phyloP scores from a whole-genome alignment of 2,797 vertebrate species.

The Falco cherrug region DNA sequence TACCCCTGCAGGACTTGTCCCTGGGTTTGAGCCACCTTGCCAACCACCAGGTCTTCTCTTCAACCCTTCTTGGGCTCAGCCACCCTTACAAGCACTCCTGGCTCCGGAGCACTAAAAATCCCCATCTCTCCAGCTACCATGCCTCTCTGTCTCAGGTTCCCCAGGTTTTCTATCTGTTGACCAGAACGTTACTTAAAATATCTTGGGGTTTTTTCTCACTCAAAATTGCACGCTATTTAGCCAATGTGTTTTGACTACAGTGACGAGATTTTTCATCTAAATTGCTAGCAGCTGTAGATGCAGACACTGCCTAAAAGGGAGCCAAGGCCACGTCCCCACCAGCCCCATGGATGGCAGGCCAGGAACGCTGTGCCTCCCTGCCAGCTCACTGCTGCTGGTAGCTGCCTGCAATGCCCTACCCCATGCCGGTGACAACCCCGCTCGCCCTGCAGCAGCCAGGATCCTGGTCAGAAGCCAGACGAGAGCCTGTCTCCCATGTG shows the following conservation, averaged over 20 bases:
- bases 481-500: background rate
- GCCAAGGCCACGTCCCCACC: background rate
- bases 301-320: background rate
- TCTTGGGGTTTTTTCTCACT: no score
- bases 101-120: rapidly evolving
- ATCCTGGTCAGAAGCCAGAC: background rate
- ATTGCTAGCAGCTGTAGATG: background rate
- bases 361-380: background rate
- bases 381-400: background rate
- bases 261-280: background rate
- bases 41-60: background rate
- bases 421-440: rapidly evolving
- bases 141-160: background rate
- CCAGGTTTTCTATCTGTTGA: background rate
- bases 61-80: background rate
- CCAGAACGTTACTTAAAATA: background rate
- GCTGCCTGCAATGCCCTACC: background rate
- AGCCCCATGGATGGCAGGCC: background rate
- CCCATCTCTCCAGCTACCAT: background rate
- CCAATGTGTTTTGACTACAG: background rate
- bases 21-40: background rate
- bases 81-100: background rate
- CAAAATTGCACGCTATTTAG: background rate
- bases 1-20: background rate
- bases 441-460: background rate